Evolutionary conservation across 2,113 vertebrate species (phyloP).

Genomic region (Anhinga anhinga): DNA sequence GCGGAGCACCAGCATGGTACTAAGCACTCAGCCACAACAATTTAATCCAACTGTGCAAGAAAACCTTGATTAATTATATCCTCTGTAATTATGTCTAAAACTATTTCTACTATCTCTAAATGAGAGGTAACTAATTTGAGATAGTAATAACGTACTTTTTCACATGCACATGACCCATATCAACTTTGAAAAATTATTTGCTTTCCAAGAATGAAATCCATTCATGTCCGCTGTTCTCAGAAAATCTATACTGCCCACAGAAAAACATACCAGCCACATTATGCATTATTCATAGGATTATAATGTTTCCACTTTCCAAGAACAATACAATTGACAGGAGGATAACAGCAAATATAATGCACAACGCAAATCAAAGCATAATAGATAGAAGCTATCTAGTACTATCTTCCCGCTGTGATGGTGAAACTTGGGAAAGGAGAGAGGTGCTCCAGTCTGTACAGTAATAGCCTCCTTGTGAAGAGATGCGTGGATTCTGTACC

Average conservation of each 20-base stretch:
- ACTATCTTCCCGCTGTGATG: background rate
- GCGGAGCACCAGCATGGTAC: constrained; percentile 16
- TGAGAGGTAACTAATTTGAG: background rate
- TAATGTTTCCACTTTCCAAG: background rate
- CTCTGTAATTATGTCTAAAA: background rate
- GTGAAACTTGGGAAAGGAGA: background rate
- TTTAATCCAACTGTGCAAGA: constrained; percentile 15
- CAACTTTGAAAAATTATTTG: background rate
- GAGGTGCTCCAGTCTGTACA: background rate
- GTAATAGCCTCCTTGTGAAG: background rate
- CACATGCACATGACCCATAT: background rate
- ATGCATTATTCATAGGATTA: background rate
- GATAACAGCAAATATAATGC: background rate
- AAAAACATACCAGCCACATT: background rate
- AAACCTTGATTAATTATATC: background rate
- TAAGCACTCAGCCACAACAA: constrained; percentile 11
- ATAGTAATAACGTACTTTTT: background rate
- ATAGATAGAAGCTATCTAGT: background rate
- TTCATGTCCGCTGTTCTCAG: background rate
- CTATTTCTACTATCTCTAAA: background rate
- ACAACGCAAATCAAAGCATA: background rate
- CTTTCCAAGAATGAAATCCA: constrained; percentile 32
- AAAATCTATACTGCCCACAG: background rate
- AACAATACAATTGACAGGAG: background rate
- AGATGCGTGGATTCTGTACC: background rate